Evolutionary conservation across 1,140 invertebrate genomes (phyloP).

Genomic region (Ridgeia piscesae): DNA sequence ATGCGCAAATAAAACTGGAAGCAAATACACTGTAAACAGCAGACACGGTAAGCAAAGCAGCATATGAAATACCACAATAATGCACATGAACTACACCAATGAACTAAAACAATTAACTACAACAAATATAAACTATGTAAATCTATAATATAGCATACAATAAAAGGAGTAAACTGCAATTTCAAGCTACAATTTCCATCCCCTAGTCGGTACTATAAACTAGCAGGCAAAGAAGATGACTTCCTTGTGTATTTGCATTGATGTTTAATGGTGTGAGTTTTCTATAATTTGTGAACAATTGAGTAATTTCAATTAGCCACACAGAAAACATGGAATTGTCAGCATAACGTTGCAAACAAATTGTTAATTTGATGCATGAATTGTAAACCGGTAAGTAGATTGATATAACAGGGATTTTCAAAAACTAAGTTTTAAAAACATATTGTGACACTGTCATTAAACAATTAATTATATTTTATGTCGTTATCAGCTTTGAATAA

Average conservation of each 20-base stretch:
- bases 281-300: no score
- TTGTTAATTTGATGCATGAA: no score
- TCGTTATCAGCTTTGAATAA: background rate
- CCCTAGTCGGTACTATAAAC: no score
- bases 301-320: no score
- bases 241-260: no score
- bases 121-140: background rate
- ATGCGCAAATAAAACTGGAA: background rate
- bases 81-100: background rate
- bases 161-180: background rate
- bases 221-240: no score
- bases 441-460: background rate
- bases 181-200: background rate
- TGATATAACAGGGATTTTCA: no score
- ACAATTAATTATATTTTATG: background rate
- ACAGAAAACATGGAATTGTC: no score
- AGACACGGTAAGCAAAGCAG: background rate
- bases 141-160: background rate
- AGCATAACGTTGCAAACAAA: no score
- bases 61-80: background rate
- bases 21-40: background rate
- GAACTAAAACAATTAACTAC: background rate
- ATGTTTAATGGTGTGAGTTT: no score
- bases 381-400: no score
- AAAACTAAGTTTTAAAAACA: background rate